phyloP scores from a whole-genome alignment of 2,113 vertebrate species.

The Marmota flaviventris region DNA sequence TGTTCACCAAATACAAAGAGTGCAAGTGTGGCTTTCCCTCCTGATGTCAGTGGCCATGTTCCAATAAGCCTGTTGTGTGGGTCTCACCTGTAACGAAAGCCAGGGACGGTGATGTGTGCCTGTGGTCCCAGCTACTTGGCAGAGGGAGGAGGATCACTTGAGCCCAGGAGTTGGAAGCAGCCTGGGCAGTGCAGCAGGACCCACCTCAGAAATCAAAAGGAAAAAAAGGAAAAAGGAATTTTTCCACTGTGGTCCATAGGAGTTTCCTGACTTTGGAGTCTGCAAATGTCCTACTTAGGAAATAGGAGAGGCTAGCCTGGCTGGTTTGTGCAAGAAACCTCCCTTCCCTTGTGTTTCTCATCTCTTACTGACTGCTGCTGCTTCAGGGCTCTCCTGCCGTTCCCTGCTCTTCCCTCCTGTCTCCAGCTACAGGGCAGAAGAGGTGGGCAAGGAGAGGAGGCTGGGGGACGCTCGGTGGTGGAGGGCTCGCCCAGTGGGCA shows the following conservation, averaged over 20 bases:
- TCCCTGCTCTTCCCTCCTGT: no score
- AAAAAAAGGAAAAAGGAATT: background rate
- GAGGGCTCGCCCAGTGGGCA: no score
- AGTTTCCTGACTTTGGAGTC: background rate
- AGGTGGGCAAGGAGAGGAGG: no score
- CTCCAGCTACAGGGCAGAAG: no score
- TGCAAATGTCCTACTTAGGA: background rate
- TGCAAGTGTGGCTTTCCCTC: conserved; percentile 14
- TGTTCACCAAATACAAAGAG: background rate
- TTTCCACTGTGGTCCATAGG: background rate
- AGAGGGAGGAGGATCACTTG: no score
- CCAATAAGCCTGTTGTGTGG: background rate
- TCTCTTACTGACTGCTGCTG: background rate
- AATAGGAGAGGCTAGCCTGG: background rate
- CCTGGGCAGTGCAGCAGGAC: no score
- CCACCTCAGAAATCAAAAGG: background rate
- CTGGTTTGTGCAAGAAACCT: background rate
- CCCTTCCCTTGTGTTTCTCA: background rate
- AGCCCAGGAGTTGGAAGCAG: no score
- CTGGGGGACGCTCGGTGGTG: no score
- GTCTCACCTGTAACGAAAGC: background rate
- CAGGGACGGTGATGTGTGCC: background rate
- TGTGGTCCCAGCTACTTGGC: no score
- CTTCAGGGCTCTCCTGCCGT: background rate
- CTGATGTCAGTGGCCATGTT: background rate